Evolutionary conservation across 1,140 invertebrate genomes (phyloP).

Genomic region (Halesus radiatus): DNA sequence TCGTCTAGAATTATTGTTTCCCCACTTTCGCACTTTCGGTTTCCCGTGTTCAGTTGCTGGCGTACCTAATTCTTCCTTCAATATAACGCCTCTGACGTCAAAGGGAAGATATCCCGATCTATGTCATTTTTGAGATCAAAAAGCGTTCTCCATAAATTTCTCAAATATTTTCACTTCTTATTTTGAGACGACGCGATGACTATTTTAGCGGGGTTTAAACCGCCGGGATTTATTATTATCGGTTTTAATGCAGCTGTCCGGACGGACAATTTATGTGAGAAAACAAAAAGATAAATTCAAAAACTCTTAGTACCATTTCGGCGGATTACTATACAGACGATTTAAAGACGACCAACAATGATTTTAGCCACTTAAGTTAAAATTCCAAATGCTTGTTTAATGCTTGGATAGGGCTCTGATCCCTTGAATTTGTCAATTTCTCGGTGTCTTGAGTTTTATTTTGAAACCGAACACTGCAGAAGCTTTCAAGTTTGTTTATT

Average conservation of each 20-base stretch:
- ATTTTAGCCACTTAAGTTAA: constrained; percentile 9
- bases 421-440: constrained; percentile 30
- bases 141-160: constrained; percentile 21
- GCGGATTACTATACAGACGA: not conserved
- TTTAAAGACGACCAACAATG: not conserved
- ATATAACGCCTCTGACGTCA: constrained; percentile 25
- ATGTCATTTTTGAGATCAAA: constrained; percentile 19
- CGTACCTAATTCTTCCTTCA: constrained; percentile 32
- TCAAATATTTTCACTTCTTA: constrained; percentile 30
- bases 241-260: constrained; percentile 35
- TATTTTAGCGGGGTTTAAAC: constrained; percentile 30
- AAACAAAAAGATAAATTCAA: constrained; percentile 26
- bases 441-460: constrained; percentile 18
- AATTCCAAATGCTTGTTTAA: constrained; percentile 14
- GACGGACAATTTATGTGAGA: constrained; percentile 5
- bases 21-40: constrained; percentile 29
- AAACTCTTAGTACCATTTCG: not conserved
- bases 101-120: not conserved
- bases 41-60: not conserved
- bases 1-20: not conserved
- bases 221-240: constrained; percentile 26
- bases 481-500: constrained; percentile 33
- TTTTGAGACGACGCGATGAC: constrained; percentile 24
- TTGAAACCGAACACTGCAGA: constrained; percentile 24
- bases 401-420: not conserved